phyloP scores from a whole-genome alignment of 2,797 vertebrate genomes.

The Hybognathus amarus region DNA sequence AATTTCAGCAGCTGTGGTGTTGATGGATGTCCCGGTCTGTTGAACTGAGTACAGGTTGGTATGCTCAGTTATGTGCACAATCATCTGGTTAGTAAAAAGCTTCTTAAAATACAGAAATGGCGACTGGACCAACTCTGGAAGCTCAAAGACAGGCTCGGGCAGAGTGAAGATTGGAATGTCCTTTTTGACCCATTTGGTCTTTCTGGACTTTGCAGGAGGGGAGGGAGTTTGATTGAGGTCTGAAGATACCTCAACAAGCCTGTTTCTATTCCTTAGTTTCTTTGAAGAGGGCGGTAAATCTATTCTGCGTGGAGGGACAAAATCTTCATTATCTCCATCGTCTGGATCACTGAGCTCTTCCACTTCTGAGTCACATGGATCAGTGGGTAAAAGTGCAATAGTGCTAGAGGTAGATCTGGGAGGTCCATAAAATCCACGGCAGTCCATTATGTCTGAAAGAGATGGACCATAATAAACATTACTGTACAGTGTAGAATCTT shows the following conservation, averaged over 20 bases:
- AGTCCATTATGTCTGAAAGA: background rate
- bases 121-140: background rate
- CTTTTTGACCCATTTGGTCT: background rate
- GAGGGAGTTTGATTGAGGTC: background rate
- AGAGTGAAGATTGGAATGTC: background rate
- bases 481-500: background rate
- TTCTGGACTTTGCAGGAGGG: background rate
- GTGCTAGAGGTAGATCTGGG: background rate
- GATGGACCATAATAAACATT: background rate
- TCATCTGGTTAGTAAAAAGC: background rate
- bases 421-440: too few species aligned
- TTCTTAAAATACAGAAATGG: background rate
- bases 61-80: background rate
- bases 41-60: background rate
- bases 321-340: background rate
- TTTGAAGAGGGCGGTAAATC: background rate
- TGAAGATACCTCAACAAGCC: background rate
- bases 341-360: background rate
- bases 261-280: background rate
- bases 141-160: background rate
- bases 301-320: too few species aligned
- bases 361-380: background rate
- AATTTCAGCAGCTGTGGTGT: background rate
- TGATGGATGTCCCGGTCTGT: background rate
- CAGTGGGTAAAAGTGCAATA: background rate